Conservation (phyloP, 2,797 vertebrate genomes). For the Scleropages formosus region DNA sequence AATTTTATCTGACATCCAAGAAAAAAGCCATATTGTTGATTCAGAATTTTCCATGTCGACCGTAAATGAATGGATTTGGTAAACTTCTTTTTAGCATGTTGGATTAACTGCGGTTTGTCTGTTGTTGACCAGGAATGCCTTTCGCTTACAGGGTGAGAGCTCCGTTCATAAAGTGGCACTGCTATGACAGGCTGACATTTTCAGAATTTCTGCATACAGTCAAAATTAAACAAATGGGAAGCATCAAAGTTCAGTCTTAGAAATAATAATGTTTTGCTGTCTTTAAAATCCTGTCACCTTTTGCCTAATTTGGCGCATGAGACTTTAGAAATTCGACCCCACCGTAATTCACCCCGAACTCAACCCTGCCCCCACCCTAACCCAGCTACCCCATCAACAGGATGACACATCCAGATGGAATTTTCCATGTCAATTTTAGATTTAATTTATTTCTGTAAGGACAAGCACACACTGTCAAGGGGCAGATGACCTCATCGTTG, state of each 20-base stretch:
- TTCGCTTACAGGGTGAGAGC: slow-evolving; percentile 30
- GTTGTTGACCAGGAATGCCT: slow-evolving; percentile 33
- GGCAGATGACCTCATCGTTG: slow-evolving; percentile 31
- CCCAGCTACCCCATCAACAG: not conserved
- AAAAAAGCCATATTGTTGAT: not conserved
- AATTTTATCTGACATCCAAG: slow-evolving; percentile 16
- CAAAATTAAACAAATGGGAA: slow-evolving; percentile 17
- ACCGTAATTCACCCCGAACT: not conserved
- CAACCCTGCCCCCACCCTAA: not conserved
- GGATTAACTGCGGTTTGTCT: slow-evolving; percentile 31
- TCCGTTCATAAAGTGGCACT: slow-evolving; percentile 29
- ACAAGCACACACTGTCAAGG: slow-evolving; percentile 23
- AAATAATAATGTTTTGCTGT: slow-evolving; percentile 9
- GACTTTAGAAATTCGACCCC: slow-evolving; percentile 17
- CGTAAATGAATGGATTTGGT: not conserved
- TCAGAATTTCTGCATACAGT: not conserved
- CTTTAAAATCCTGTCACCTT: slow-evolving; percentile 24
- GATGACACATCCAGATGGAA: slow-evolving; percentile 19
- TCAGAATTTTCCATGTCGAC: slow-evolving; percentile 9
- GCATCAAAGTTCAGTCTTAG: not conserved
- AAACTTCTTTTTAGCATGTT: not conserved
- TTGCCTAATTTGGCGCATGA: slow-evolving; percentile 21
- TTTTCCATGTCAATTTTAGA: slow-evolving; percentile 26
- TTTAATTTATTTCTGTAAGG: slow-evolving; percentile 30
- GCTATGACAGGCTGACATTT: slow-evolving; percentile 11